These are phyloP conservation scores for Hypotaenidia okinawae DNA, from an alignment of 2,797 vertebrate species.

Conservation along the genomic window DNA sequence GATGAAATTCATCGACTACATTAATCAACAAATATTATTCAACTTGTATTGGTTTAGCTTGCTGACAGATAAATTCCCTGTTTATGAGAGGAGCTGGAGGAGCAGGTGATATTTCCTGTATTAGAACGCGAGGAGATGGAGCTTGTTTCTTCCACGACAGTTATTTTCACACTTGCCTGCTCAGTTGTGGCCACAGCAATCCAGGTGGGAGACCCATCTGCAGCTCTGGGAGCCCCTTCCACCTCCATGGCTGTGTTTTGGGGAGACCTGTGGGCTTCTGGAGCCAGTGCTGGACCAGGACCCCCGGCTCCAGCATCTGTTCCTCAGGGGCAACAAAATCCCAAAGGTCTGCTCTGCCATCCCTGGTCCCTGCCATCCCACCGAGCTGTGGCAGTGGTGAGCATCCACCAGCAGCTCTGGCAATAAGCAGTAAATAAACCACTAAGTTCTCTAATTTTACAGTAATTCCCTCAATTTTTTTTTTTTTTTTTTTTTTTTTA, in stretches of 20 bases:
- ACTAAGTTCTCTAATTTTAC: conserved; percentile 21
- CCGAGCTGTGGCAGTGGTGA: accelerated
- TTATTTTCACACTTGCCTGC: background rate
- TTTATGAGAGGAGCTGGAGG: conserved; percentile 35
- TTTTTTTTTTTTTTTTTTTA: background rate
- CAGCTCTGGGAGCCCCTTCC: background rate
- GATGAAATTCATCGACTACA: conserved; percentile 57
- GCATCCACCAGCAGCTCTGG: background rate
- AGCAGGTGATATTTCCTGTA: conserved; percentile 1
- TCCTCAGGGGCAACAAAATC: background rate
- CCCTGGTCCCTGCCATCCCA: background rate
- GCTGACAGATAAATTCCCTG: conserved; percentile 51
- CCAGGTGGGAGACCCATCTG: accelerated
- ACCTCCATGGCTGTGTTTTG: accelerated
- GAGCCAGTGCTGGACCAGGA: background rate
- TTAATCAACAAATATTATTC: conserved; percentile 70
- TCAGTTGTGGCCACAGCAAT: background rate
- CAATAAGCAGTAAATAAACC: conserved; percentile 1
- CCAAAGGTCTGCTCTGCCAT: accelerated
- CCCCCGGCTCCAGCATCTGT: background rate
- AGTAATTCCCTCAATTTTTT: conserved; percentile 26
- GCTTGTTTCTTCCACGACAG: background rate
- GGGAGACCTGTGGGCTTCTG: background rate
- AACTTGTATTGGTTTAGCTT: conserved; percentile 40
- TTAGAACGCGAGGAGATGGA: background rate